These are phyloP conservation scores for Odontophorus gujanensis DNA, from an alignment of 2,113 vertebrate species.

Conservation along the genomic window DNA sequence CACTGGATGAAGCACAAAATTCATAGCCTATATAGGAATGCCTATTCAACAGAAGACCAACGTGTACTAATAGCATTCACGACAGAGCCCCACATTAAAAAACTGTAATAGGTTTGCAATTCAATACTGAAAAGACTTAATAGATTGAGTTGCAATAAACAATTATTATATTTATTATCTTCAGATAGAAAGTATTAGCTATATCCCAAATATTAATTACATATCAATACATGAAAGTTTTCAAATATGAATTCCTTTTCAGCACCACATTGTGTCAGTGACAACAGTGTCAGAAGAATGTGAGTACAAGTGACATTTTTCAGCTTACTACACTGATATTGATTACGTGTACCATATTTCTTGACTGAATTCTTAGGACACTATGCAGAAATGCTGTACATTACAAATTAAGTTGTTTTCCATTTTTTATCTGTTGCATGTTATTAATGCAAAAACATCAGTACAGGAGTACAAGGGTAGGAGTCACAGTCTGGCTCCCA, in stretches of 20 bases:
- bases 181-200: neutral
- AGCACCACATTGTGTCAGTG: neutral
- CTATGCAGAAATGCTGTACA: neutral
- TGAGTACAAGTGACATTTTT: constrained; percentile 15
- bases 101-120: neutral
- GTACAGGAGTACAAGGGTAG: too few relatives aligned
- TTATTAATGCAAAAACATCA: neutral
- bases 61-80: neutral
- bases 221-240: neutral
- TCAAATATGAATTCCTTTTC: neutral
- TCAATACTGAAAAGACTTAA: constrained; percentile 35
- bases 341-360: neutral
- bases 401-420: neutral
- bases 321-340: neutral
- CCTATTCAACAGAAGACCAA: constrained; percentile 18
- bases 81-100: neutral
- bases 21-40: neutral
- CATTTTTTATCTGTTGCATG: neutral
- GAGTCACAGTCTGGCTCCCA: fast-evolving
- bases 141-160: constrained; percentile 27
- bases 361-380: neutral
- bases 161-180: constrained; percentile 35
- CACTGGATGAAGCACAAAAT: neutral
- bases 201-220: constrained; percentile 37
- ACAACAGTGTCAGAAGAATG: neutral